Evolutionary conservation across 2,113 vertebrate genomes (phyloP), one percentile per base, ranked within the genome.

Genomic region (Periophthalmus modestus): DNA sequence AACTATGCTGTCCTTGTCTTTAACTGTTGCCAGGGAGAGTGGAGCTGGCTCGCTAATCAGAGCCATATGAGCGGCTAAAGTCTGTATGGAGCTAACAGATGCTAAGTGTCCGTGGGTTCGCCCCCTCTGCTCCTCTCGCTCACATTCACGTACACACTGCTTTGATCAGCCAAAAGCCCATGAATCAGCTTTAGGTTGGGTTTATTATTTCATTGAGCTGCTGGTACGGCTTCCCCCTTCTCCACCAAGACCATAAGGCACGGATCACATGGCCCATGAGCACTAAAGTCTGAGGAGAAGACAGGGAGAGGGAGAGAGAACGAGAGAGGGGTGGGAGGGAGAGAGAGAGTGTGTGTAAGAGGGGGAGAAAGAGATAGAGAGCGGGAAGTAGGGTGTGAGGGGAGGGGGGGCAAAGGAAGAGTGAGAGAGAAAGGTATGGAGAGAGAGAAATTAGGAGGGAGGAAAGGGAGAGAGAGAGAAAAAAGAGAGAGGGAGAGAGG

Each of bases 41-140:
- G 78, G 66, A 85, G 88, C 84, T 61, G 86, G 84, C 81, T 67
- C 75, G 47, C 82, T 92, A 91, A 92, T 91, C 85, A 85, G 86
- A 89, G 83, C 90, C 89, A 91, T 89, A 89, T 91, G 90, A 92
- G 84, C 79, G 69, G 83, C 85, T 85, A 78, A 88, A 87, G 87
- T 89, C 86, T 85, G 85, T 82, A 82, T 82, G 65, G 76, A 84
- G 78, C 18, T 82, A 86, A 86, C 88, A 89, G 90, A 91, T 90
- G 89, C 88, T 74, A 86, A 89, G 85, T 90, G 89, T 90, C 89
- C 86, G 82, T 82, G 80, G 82, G 83, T 82, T 86, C 82, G 82
- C 82, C 75, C 7, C 72, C 69, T 18, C 65, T 19, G 63, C 58
- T 52, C n/a, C 81, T 48, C 79, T 33, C 76, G 15, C 65, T 23